phyloP scores from a whole-genome alignment of 2,888 invertebrate species.

The Portevinia maculata region DNA sequence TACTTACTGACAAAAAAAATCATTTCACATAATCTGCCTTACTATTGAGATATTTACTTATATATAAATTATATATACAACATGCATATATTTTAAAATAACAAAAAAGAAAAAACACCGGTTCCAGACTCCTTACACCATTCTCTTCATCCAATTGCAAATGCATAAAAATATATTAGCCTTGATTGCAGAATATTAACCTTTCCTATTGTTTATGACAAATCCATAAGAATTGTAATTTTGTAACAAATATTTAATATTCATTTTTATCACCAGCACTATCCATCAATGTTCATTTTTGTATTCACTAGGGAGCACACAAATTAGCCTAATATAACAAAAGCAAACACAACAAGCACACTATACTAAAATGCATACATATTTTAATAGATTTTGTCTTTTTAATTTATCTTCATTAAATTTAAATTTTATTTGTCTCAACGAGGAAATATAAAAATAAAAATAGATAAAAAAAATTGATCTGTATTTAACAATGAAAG shows the following conservation, averaged over 20 bases:
- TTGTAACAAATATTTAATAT: neutral
- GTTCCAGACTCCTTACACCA: slow-evolving; percentile 16
- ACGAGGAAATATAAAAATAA: slow-evolving; percentile 4
- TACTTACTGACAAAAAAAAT: slow-evolving; percentile 10
- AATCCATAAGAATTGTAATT: neutral
- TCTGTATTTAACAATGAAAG: slow-evolving; percentile 52
- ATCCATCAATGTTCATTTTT: slow-evolving; percentile 23
- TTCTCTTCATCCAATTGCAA: neutral
- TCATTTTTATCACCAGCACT: slow-evolving; percentile 3
- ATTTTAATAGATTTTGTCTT: slow-evolving; percentile 42
- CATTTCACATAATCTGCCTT: slow-evolving; percentile 68
- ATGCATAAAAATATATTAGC: neutral
- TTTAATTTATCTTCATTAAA: slow-evolving; percentile 28
- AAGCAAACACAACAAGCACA: slow-evolving; percentile 14
- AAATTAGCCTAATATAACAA: slow-evolving; percentile 35
- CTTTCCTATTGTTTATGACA: neutral
- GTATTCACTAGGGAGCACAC: slow-evolving; percentile 36
- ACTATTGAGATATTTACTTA: slow-evolving; percentile 64
- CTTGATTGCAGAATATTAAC: slow-evolving; percentile 1
- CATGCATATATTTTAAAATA: slow-evolving; percentile 39
- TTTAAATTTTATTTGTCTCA: slow-evolving; percentile 7
- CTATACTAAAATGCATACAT: slow-evolving; percentile 19
- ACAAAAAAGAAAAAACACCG: slow-evolving; percentile 1
- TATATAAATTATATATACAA: slow-evolving; percentile 45
- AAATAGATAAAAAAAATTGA: slow-evolving; percentile 36